phyloP scores from a whole-genome alignment of 2,888 invertebrate genomes.

The Chymomyza fuscimana region DNA sequence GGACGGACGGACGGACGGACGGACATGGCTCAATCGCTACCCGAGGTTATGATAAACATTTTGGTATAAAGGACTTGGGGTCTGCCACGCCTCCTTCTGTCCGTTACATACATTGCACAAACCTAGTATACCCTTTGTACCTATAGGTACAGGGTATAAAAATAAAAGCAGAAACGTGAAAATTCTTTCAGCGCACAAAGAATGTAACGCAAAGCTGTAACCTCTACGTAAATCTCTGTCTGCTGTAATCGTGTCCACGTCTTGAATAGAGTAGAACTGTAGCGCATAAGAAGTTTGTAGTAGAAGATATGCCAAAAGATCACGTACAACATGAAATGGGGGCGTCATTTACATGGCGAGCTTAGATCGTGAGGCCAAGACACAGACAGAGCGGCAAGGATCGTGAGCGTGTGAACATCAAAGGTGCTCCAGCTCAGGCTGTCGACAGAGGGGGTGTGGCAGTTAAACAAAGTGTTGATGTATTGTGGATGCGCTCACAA shows the following conservation, averaged over 20 bases:
- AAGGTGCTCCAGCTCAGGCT: not conserved
- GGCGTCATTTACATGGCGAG: slow-evolving; percentile 70
- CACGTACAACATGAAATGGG: slow-evolving; percentile 67
- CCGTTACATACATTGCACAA: no score
- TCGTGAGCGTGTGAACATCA: slow-evolving; percentile 68
- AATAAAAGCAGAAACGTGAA: slow-evolving; percentile 49
- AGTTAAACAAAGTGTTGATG: not conserved
- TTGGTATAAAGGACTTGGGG: no score
- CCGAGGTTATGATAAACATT: no score
- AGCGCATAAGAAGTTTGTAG: slow-evolving; percentile 35
- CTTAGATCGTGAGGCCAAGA: slow-evolving; percentile 51
- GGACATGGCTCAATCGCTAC: no score
- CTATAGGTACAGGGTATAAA: no score
- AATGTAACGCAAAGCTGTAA: slow-evolving; percentile 39
- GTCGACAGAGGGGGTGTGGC: not conserved
- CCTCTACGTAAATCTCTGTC: slow-evolving; percentile 47
- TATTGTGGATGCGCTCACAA: not conserved
- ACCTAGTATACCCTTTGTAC: no score
- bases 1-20: no score
- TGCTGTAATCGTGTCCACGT: slow-evolving; percentile 63
- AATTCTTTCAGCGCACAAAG: slow-evolving; percentile 57
- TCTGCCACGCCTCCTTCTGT: no score
- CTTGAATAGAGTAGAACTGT: slow-evolving; percentile 46
- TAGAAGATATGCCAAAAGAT: slow-evolving; percentile 62
- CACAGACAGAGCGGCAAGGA: slow-evolving; percentile 45